Evolutionary conservation across 2,888 invertebrate species (phyloP).

Genomic region (Trachelus stipa): DNA sequence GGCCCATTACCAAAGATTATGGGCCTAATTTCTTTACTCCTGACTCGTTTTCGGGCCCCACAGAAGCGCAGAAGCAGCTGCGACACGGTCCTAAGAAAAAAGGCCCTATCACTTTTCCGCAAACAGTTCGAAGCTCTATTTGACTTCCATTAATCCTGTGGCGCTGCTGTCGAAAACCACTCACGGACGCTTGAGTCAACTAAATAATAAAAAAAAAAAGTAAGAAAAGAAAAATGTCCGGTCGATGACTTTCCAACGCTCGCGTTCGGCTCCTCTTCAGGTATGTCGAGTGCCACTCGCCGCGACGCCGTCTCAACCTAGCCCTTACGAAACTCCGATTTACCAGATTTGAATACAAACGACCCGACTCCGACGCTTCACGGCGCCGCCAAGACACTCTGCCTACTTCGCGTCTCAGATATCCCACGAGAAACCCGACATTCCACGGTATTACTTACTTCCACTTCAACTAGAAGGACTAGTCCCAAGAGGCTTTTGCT

Average conservation of each 20-base stretch:
- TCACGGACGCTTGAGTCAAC: background rate
- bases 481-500: background rate
- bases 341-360: constrained; percentile 1
- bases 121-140: constrained; percentile 23
- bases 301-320: constrained; percentile 4
- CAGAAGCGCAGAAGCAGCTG: background rate
- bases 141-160: constrained; percentile 23
- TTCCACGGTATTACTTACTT: constrained; percentile 20
- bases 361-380: background rate
- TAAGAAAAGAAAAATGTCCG: background rate
- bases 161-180: constrained; percentile 5
- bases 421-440: constrained; percentile 32
- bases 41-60: background rate
- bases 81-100: background rate
- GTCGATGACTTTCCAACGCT: constrained; percentile 12
- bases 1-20: background rate
- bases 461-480: background rate
- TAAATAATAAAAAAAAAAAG: background rate
- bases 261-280: constrained; percentile 11
- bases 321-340: constrained; percentile 1
- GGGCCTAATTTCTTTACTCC: background rate
- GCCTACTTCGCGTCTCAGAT: constrained; percentile 1
- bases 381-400: background rate
- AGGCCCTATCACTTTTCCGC: constrained; percentile 17
- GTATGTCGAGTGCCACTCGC: constrained; percentile 8